These are phyloP conservation scores for Salmo trutta DNA, from an alignment of 2,797 vertebrate genomes.

Conservation along the genomic window DNA sequence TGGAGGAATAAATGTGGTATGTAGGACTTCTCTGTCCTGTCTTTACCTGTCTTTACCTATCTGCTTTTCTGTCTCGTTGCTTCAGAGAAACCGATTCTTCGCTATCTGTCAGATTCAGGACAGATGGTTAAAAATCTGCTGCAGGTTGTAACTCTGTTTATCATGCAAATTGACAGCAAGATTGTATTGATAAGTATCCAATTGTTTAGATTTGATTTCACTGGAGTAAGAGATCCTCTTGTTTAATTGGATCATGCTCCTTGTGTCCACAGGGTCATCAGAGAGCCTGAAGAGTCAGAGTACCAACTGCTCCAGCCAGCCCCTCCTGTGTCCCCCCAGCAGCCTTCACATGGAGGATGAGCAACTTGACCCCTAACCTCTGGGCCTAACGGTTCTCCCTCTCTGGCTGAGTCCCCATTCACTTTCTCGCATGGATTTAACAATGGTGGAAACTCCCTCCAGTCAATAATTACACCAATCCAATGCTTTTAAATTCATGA, in stretches of 20 bases:
- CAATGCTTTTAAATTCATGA: neutral
- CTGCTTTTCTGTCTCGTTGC: neutral
- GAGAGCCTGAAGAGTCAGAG: constrained; percentile 82
- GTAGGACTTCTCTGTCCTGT: constrained; percentile 70
- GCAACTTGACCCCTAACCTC: constrained; percentile 76
- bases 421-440: neutral
- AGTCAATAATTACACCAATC: neutral
- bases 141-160: neutral
- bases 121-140: neutral
- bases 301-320: constrained; percentile 82
- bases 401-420: neutral
- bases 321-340: constrained; percentile 80
- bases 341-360: constrained; percentile 83
- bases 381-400: neutral
- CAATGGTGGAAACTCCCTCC: neutral
- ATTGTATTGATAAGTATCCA: neutral
- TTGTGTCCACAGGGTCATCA: constrained; percentile 76
- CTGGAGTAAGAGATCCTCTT: neutral
- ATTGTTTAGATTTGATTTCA: neutral
- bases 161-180: neutral
- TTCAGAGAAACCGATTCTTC: neutral
- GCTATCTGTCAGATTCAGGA: neutral
- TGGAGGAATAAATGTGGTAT: constrained; percentile 93
- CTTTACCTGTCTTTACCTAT: constrained; percentile 48
- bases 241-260: neutral